Percentiles rank a stretch among this genome's conserved stretches.
phyloP scores from a whole-genome alignment of 2,797 vertebrate species.

The Rhynchonycteris naso region DNA sequence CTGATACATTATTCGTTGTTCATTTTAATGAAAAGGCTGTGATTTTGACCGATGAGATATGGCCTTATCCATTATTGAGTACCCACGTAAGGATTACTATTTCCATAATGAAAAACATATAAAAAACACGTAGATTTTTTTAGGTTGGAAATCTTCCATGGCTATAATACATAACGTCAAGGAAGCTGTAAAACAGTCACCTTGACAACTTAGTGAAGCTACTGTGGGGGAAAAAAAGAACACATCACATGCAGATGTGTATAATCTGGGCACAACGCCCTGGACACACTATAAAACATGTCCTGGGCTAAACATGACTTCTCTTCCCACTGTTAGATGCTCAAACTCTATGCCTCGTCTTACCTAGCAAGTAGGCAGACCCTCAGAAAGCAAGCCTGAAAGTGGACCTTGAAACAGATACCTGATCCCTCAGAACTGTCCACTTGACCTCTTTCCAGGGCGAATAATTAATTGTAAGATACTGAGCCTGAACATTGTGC shows the following conservation, averaged over 20 bases:
- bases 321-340: not conserved
- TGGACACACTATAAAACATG: not conserved
- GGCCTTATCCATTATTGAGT: constrained; percentile 4
- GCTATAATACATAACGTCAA: not conserved
- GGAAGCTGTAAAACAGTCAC: not conserved
- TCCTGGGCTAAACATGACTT: not conserved
- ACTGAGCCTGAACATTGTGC: not conserved
- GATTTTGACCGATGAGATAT: not conserved
- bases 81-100: not conserved
- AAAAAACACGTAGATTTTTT: not conserved
- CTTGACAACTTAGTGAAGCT: not conserved
- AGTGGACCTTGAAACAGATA: not conserved
- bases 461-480: not conserved
- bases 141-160: not conserved
- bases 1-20: constrained; percentile 46
- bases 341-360: not conserved
- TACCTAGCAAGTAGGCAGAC: not conserved
- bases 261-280: not conserved
- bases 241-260: not conserved
- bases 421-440: not conserved
- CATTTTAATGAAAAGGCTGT: constrained; percentile 51
- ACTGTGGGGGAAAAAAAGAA: too few species aligned
- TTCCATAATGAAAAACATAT: constrained; percentile 36
- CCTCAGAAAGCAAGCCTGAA: not conserved
- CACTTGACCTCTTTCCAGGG: not conserved